Base-by-base conservation (phyloP, 2,797 vertebrate species). In the Myotis daubentonii region DNA sequence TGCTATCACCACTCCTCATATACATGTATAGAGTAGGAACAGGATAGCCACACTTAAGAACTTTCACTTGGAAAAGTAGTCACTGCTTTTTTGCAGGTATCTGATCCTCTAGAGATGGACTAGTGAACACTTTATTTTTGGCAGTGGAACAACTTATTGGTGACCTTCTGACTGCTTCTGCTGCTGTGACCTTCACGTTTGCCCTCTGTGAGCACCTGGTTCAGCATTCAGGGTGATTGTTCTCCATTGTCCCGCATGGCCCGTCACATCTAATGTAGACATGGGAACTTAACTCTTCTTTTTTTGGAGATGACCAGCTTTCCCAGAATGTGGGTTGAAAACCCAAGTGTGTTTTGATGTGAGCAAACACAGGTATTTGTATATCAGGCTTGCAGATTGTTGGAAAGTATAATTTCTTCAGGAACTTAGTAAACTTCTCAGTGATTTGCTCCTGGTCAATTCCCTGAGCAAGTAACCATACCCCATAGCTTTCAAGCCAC, bases 211-310 rank as follows among this genome's bases (percentile, higher is more conserved):
- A 65, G 17, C 22, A 57, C 2, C 76, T 53, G 19, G 2, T 13
- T 90, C 33, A 57, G 22, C 20, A 36, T 72, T 65, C 33, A 17
- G 25, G 16, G n/a, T 25, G 41, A 36, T 38, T 60, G 20, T 13
- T 33, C n/a, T 6, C 38, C 0, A 0, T 7, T 10, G 1, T 10
- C 17, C 19, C 71, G 6, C 49, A 36, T 3, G 44, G 16, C 22
- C 4, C 8, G n/a, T 8, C n/a, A 51, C 53, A n/a, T 28, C 28
- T 47, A 44, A 41, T 4, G 3, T 4, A 15, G 6, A 16, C 5
- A 5, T 1, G 19, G 16, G 9, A 79, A 6, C 20, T 30, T 70
- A 16, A 12, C 38, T 66, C 19, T 51, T 91, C 57, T 30, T 51
- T 22, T 76, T 76, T 33, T 33, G 33, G 33, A 75, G 57, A 51